Evolutionary conservation across 2,888 invertebrate species (phyloP).

Genomic region (Altica lythri): DNA sequence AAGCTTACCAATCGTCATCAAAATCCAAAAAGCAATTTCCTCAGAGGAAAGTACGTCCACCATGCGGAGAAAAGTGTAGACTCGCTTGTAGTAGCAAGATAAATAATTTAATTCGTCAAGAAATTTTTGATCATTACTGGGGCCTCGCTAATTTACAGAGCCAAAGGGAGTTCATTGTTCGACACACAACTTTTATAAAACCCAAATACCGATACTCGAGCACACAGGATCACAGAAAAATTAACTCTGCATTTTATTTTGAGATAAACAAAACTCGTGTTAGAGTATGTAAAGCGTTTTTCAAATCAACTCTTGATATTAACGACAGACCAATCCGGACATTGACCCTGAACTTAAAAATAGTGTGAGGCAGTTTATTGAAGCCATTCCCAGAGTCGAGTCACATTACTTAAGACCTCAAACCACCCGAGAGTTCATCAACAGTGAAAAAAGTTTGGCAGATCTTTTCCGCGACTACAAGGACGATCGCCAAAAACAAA

Average conservation of each 20-base stretch:
- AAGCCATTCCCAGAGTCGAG: conserved; percentile 10
- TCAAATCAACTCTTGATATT: too few species aligned
- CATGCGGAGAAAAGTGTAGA: too few species aligned
- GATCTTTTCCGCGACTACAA: conserved; percentile 7
- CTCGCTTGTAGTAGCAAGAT: too few species aligned
- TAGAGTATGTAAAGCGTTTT: not conserved
- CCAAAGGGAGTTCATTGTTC: too few species aligned
- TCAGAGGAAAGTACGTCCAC: too few species aligned
- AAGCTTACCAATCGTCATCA: too few species aligned
- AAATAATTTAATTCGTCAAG: too few species aligned
- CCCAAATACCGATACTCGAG: not conserved
- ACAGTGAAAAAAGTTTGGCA: conserved; percentile 8
- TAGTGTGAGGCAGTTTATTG: conserved; percentile 9
- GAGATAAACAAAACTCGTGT: not conserved
- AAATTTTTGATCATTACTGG: too few species aligned
- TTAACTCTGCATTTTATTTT: not conserved
- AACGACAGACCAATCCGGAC: too few species aligned
- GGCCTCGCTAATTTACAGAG: too few species aligned
- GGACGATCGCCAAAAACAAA: not conserved
- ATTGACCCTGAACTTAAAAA: not conserved
- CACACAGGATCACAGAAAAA: not conserved
- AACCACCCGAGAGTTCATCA: conserved; percentile 3
- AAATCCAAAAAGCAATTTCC: too few species aligned
- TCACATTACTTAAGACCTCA: conserved; percentile 14
- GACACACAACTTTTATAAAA: too few species aligned